phyloP scores from a whole-genome alignment of 2,888 invertebrate species.

The Leucozona laternaria region DNA sequence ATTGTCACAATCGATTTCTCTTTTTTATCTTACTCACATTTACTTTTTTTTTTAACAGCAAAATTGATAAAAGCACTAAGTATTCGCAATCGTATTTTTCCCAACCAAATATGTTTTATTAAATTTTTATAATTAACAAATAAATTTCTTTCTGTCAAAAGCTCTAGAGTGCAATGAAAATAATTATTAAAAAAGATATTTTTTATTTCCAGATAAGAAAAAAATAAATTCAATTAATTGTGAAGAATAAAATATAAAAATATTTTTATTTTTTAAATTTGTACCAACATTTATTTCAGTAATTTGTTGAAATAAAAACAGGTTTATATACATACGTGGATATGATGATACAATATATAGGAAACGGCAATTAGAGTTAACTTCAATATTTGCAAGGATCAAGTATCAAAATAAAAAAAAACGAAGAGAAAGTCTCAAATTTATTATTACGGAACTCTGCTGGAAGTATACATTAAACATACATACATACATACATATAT shows the following conservation, averaged over 20 bases:
- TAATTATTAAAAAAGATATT: neutral
- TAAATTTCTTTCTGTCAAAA: conserved; percentile 36
- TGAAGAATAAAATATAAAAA: neutral
- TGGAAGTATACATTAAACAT: neutral
- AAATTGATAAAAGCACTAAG: conserved; percentile 48
- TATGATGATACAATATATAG: neutral
- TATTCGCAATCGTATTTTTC: conserved; percentile 24
- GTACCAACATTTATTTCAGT: too few species aligned
- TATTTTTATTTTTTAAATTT: conserved; percentile 29
- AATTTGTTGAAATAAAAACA: neutral
- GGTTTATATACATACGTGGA: neutral
- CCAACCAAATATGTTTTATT: conserved; percentile 37
- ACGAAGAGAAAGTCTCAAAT: conserved; percentile 41
- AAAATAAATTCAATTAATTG: conserved; percentile 47
- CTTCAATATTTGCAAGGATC: conserved; percentile 23
- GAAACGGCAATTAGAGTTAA: conserved; percentile 27
- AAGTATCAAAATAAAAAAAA: neutral
- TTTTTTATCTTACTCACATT: neutral
- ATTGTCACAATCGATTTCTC: neutral
- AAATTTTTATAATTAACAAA: conserved; percentile 26
- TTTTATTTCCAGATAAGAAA: conserved; percentile 36
- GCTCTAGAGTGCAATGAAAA: neutral
- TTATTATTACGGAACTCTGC: conserved; percentile 7
- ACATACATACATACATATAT: neutral
- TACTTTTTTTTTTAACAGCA: neutral